Evolutionary conservation across 1,140 invertebrate species (phyloP).

Genomic region (Drosophila neocordata): DNA sequence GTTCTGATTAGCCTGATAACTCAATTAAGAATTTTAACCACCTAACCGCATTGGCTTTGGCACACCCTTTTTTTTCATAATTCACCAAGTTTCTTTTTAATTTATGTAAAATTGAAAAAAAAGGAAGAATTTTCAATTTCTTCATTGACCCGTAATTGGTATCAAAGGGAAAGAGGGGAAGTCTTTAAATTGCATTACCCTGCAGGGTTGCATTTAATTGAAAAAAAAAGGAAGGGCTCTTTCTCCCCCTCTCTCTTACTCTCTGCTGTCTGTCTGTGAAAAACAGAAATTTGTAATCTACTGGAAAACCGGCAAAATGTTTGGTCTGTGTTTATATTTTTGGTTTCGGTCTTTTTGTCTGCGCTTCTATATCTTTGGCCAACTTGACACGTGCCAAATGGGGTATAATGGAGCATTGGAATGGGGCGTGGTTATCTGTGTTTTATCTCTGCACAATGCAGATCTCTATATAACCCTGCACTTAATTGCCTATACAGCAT

Average conservation of each 20-base stretch:
- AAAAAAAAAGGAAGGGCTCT: background rate
- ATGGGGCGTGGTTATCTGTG: conserved; percentile 42
- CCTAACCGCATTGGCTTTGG: no score
- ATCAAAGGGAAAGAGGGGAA: background rate
- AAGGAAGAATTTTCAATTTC: no score
- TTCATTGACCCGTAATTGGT: background rate
- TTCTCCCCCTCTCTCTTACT: background rate
- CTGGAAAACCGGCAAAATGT: background rate
- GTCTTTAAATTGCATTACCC: background rate
- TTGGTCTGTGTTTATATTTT: background rate
- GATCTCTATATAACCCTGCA: conserved; percentile 38
- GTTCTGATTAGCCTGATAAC: background rate
- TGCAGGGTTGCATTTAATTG: conserved; percentile 7
- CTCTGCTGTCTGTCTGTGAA: background rate
- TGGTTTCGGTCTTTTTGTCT: background rate
- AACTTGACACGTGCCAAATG: conserved; percentile 5
- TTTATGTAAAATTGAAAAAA: no score
- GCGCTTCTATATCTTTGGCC: background rate
- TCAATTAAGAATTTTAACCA: background rate
- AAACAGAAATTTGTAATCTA: conserved; percentile 1
- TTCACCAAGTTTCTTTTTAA: background rate
- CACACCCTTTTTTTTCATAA: background rate
- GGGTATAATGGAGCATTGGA: background rate
- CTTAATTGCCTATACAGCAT: conserved; percentile 62
- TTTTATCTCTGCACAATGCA: conserved; percentile 45